Evolutionary conservation across 2,888 invertebrate species (phyloP).

Genomic region (Drosophila colorata): DNA sequence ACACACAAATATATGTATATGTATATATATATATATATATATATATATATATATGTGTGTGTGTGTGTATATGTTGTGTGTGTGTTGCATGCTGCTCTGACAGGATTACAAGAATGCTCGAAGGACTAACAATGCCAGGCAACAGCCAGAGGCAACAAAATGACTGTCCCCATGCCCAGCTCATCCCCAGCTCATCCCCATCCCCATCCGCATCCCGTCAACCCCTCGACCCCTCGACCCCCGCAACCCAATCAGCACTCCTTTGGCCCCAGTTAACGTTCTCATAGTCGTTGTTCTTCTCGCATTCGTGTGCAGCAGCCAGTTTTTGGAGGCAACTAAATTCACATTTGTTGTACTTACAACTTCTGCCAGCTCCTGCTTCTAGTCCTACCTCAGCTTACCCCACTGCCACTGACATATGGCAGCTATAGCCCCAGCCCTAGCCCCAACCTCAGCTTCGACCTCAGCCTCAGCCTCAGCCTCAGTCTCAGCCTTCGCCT

Average conservation of each 20-base stretch:
- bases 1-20: slow-evolving; percentile 20
- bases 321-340: slow-evolving; percentile 68
- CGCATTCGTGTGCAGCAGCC: slow-evolving; percentile 47
- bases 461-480: no score
- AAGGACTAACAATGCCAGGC: slow-evolving; percentile 71
- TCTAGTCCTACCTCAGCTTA: slow-evolving; percentile 2
- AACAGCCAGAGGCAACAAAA: slow-evolving; percentile 53
- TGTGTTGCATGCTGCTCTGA: slow-evolving; percentile 47
- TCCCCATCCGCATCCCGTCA: not conserved
- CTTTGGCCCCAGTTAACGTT: slow-evolving; percentile 4
- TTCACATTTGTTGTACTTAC: slow-evolving; percentile 66
- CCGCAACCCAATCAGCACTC: no score
- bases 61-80: slow-evolving; percentile 1
- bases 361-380: not conserved
- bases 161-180: slow-evolving; percentile 43
- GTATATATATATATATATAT: slow-evolving; percentile 12
- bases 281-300: slow-evolving; percentile 15
- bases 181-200: slow-evolving; percentile 1
- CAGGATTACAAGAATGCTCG: slow-evolving; percentile 79
- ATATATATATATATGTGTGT: not conserved
- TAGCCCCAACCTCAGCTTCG: slow-evolving; percentile 1
- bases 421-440: not conserved
- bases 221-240: not conserved
- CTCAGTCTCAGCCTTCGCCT: not conserved
- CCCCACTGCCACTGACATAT: slow-evolving; percentile 2